A percentile compares a stretch with the other conserved stretches of the same genome.
Conservation (phyloP, 2,113 vertebrate species). For the Ictalurus punctatus region DNA sequence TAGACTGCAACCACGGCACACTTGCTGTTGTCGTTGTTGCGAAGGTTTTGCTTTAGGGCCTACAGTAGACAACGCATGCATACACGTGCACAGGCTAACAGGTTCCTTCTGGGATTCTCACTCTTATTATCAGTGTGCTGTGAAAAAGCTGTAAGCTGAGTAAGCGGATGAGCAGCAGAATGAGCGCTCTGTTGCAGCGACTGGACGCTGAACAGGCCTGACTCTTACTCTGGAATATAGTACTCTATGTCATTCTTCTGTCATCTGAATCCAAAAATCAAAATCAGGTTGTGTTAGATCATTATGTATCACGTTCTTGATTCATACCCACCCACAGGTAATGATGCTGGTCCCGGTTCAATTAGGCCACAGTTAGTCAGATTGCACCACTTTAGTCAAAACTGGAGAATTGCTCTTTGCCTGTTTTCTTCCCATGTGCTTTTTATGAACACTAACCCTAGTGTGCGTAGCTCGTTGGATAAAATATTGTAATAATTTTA, state of each 20-base stretch:
- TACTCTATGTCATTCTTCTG: not conserved
- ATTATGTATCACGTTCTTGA: not conserved
- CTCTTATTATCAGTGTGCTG: constrained; percentile 48
- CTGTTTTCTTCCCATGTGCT: not conserved
- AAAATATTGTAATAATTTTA: not conserved
- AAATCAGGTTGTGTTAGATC: too few relatives aligned
- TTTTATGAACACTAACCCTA: constrained; percentile 1
- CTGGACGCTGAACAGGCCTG: not conserved
- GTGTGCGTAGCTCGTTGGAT: not conserved
- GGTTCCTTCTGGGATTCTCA: constrained; percentile 44
- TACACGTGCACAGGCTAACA: constrained; percentile 40
- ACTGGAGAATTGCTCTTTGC: not conserved
- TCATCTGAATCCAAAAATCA: not conserved
- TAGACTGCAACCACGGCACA: not conserved
- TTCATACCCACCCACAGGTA: constrained; percentile 8
- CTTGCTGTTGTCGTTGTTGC: not conserved
- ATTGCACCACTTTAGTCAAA: not conserved
- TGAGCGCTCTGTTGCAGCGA: constrained; percentile 28
- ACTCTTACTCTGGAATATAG: not conserved
- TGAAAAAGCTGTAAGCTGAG: constrained; percentile 46
- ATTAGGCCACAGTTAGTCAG: not conserved
- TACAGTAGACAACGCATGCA: constrained; percentile 12
- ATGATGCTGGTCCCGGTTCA: not conserved
- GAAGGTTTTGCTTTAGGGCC: not conserved
- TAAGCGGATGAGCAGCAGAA: constrained; percentile 38